Evolutionary conservation across 2,888 invertebrate species (phyloP), one percentile per base, ranked within the genome.

Genomic region (Julus scanicus): DNA sequence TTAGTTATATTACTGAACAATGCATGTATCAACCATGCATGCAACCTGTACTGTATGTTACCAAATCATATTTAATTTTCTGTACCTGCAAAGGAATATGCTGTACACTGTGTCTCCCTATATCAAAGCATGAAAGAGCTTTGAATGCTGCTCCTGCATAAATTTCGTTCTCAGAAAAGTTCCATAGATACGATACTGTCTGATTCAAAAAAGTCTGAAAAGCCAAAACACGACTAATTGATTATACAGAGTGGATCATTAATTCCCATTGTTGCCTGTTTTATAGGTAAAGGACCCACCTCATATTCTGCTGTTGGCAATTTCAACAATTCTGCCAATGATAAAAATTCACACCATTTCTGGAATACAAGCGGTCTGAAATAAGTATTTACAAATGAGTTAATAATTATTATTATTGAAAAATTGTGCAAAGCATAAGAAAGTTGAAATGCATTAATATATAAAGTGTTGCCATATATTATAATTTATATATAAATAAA

Each of bases 81-180:
- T 17, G 6, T n/a, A 63, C 63, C 63, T 63, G n/a, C 63, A 63
- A 63, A 63, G 63, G 63, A n/a, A 63, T 63, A 63, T 63, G 63
- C 5, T 63, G 17, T n/a, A 63, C 63, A 3, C n/a, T n/a, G 63
- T 63, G 63, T 63, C 63, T 63, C n/a, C n/a, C 8, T 63, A 63
- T 20, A 63, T 63, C 63, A 20, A 63, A 63, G n/a, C 63, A 6
- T 17, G 63, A n/a, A 63, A 63, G 63, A 6, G 63, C 63, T 63
- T 6, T 63, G 63, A 63, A 63, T 63, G 63, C 63, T 63, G 63
- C 63, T n/a, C 63, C 63, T n/a, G 20, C n/a, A 63, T 20, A 63
- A 1, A 2, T 63, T 63, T 63, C 63, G 6, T 17, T n/a, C 17
- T 63, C 17, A 8, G 17, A 15, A 63, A 17, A n/a, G n/a, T 20